Evolutionary conservation across 1,140 invertebrate species (phyloP), one percentile per base, ranked within the genome.

Genomic region (Drosophila arawakana): DNA sequence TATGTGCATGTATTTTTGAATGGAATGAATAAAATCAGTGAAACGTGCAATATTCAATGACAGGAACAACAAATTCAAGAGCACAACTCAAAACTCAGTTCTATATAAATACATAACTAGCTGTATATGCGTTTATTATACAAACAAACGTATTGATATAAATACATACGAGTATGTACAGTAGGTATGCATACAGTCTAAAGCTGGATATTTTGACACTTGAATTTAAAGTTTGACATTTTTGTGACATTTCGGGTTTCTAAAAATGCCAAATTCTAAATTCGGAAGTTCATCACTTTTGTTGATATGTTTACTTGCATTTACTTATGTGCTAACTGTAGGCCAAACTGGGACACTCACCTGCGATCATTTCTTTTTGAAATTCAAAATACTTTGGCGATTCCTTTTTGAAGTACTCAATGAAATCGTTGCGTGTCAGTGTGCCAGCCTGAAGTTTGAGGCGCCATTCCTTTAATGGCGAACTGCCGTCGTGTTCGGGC

Each of bases 381-480:
- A 80, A 86, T 30, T 81, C 78, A n/a, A 91, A 91, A 76, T 78
- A 92, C 47, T 91, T 90, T 37, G 82, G 77, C 54, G 91, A 68
- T 71, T 82, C 74, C 62, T 74, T 82, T 58, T 79, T 86, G 58
- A 92, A 91, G 55, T 81, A 91, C 11, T 91, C 86, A 13, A 88
- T 78, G 44, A 92, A 78, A 50, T 90, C 90, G 44, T 65, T 68
- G 57, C 69, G 79, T 49, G 63, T 60, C 44, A 92, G 65, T 61
- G 81, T 91, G 55, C 85, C 90, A 25, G 80, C 67, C 63, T 83
- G 85, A 13, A 69, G 68, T 65, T 91, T 90, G 7, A 91, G 74
- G 44, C 91, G 88, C 91, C 91, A 91, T 66, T 92, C 88, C 78
- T 92, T 92, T 8, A 92, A 41, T 13, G 80, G 88, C 7, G 89